phyloP scores from a whole-genome alignment of 2,888 invertebrate genomes.

The Yponomeuta plumbellus region DNA sequence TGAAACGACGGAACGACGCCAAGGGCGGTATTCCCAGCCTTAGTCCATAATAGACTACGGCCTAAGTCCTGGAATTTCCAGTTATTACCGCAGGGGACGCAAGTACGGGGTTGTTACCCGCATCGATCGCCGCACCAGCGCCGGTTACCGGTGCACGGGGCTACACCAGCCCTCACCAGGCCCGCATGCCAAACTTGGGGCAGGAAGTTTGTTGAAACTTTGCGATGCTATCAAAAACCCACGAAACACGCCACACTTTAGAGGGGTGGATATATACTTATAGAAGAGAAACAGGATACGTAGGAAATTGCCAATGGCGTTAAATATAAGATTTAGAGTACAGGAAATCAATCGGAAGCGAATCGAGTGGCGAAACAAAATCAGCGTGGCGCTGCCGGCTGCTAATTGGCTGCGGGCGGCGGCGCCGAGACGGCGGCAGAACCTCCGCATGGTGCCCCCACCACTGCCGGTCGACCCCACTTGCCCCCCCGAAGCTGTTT shows the following conservation, averaged over 20 bases:
- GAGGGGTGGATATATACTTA: neutral
- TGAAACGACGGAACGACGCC: slow-evolving; percentile 49
- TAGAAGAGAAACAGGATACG: neutral
- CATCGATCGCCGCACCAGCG: slow-evolving; percentile 63
- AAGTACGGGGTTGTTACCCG: slow-evolving; percentile 67
- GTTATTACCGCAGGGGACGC: slow-evolving; percentile 62
- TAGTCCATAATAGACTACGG: slow-evolving; percentile 39
- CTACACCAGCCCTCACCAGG: slow-evolving; percentile 51
- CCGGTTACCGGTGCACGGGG: slow-evolving; percentile 58
- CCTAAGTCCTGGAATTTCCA: slow-evolving; percentile 64
- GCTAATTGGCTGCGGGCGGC: slow-evolving; percentile 76
- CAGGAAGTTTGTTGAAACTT: slow-evolving; percentile 7
- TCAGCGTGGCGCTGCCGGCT: slow-evolving; percentile 67
- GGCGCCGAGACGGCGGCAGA: slow-evolving; percentile 74
- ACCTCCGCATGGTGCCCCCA: slow-evolving; percentile 72
- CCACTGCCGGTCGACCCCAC: slow-evolving; percentile 41
- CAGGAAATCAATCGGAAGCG: slow-evolving; percentile 73
- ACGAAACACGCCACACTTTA: neutral
- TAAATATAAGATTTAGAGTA: slow-evolving; percentile 38
- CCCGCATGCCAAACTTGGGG: neutral
- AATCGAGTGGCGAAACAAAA: slow-evolving; percentile 70
- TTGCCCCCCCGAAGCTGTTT: slow-evolving; percentile 47
- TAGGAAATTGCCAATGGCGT: neutral
- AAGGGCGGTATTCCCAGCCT: slow-evolving; percentile 55
- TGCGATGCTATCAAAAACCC: neutral